phyloP scores from a whole-genome alignment of 2,113 vertebrate genomes.

The sheep (Ovis aries) region DNA sequence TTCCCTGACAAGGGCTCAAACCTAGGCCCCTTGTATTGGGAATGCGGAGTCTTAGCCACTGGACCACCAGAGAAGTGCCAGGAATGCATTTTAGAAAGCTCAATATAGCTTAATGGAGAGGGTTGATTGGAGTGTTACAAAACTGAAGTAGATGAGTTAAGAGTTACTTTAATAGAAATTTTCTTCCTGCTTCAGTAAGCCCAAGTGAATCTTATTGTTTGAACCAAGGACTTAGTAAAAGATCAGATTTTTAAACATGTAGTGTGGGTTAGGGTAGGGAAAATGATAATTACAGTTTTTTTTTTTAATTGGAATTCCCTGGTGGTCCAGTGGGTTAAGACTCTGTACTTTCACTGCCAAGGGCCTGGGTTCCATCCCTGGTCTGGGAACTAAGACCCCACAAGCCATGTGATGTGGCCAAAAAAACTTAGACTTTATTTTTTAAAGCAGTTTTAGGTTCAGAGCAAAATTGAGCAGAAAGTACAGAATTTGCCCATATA shows the following conservation, averaged over 20 bases:
- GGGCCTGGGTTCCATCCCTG: not conserved
- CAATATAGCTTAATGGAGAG: not conserved
- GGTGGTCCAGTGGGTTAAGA: not conserved
- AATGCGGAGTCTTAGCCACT: rapidly evolving
- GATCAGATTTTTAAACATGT: not conserved
- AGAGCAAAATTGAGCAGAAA: not conserved
- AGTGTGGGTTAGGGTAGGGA: not conserved
- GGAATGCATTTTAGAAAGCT: not conserved
- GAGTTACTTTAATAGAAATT: not conserved
- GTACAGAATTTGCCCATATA: not conserved
- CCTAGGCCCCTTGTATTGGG: not conserved
- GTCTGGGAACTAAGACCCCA: not conserved
- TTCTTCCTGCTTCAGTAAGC: not conserved
- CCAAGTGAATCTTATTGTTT: not conserved
- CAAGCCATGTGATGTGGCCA: not conserved
- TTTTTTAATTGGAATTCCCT: not conserved
- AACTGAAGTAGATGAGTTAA: not conserved
- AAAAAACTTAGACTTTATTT: not conserved
- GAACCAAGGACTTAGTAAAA: not conserved
- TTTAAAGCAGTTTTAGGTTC: not conserved
- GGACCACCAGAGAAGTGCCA: not conserved
- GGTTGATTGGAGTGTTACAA: not conserved
- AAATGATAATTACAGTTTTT: constrained; percentile 35
- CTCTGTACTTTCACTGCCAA: not conserved
- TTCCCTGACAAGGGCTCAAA: not conserved